Base-by-base conservation (phyloP, 2,113 vertebrate species). In the Onychostoma macrolepis region DNA sequence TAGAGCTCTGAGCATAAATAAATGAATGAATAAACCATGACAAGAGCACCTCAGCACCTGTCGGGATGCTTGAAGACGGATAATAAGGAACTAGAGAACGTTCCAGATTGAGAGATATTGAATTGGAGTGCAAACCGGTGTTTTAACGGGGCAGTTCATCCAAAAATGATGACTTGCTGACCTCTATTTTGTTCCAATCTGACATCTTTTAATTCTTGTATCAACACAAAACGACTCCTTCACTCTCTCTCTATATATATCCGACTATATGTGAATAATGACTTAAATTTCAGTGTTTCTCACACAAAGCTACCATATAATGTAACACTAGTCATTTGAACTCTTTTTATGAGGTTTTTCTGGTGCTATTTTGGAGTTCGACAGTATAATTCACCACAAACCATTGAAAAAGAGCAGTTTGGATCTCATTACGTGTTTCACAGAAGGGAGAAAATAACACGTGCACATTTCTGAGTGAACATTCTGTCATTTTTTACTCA, bases 11-110 rank as follows among this genome's bases (percentile, higher is more conserved):
- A 80, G 45, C n/a, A 75, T 77, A 48, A 86, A 87, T 71, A 84
- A 36, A 80, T 69, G 86, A 77, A 92, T 93, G 87, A 93, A 93
- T 94, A 91, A 93, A 90, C 88, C 86, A 92, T 87, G 91, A 89
- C 87, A 91, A 83, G 69, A 21, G 33, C 80, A 87, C 45, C 74
- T 87, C 85, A 84, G 90, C 91, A 87, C 74, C 86, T 87, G 88
- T 63, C 56, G 56, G 48, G 61, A 85, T 38, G 28, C 75, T 74
- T 80, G 7, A 84, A 80, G 41, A 86, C 2, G 56, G 67, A 80
- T 86, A 83, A 84, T 72, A 74, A 81, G 76, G 74, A 69, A 65
- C 67, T 30, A 48, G 61, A 84, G 72, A 50, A 84, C n/a, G 65
- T 65, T 30, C 38, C 21, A 83, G 30, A 74, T 56, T 83, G 19